A percentile compares a stretch with the other conserved stretches of the same genome.
These are phyloP conservation scores for Folsomia candida DNA, from an alignment of 2,888 invertebrate genomes.

Conservation along the genomic window DNA sequence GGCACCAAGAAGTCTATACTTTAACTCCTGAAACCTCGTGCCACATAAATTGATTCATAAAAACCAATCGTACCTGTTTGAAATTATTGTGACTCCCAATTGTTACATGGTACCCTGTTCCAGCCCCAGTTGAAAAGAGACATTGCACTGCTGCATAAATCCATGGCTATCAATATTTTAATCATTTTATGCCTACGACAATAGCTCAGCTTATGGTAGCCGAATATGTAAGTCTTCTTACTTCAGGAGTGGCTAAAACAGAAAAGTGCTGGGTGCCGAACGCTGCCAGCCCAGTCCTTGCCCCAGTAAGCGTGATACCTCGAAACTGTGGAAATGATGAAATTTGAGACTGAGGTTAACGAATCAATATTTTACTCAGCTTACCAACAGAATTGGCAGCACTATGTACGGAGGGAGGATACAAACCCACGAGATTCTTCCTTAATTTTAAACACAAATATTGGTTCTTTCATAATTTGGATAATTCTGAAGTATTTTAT, in stretches of 20 bases:
- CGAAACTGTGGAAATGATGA: too few species aligned
- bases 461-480: not conserved
- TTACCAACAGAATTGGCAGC: conserved; percentile 11
- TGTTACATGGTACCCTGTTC: conserved; percentile 16
- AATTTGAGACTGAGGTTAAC: too few species aligned
- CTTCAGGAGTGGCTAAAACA: conserved; percentile 3
- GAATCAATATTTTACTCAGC: too few species aligned
- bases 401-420: not conserved
- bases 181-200: not conserved
- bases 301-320: conserved; percentile 18
- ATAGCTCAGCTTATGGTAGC: too few species aligned
- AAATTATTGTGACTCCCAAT: conserved; percentile 11
- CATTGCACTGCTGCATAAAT: not conserved
- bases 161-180: not conserved
- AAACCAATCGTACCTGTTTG: too few species aligned
- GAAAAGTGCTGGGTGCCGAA: not conserved
- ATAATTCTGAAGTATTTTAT: too few species aligned
- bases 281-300: not conserved
- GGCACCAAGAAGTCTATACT: too few species aligned
- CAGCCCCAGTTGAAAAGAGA: conserved; percentile 10
- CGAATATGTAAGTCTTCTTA: not conserved
- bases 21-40: too few species aligned
- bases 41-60: too few species aligned
- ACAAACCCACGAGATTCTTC: not conserved
- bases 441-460: not conserved